Conservation (phyloP, 2,113 vertebrate genomes). For the Ceyx margarethae region DNA sequence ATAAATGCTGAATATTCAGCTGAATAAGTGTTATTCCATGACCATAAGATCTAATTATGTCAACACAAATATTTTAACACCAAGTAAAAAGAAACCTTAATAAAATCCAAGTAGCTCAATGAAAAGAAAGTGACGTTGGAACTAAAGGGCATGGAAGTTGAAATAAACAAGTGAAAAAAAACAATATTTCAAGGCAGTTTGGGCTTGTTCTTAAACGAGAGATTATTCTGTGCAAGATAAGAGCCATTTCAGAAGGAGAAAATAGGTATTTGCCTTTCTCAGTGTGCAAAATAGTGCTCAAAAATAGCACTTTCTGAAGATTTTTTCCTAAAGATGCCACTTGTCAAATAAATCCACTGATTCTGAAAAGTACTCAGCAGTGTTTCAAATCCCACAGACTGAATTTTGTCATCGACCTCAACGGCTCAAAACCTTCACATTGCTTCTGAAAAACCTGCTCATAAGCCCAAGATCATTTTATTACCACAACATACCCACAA, state of each 20-base stretch:
- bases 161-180: neutral
- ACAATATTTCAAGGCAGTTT: neutral
- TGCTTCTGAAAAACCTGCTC: neutral
- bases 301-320: neutral
- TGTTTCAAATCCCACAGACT: neutral
- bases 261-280: neutral
- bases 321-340: neutral
- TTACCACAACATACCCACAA: neutral
- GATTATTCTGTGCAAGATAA: neutral
- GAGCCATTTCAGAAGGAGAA: neutral
- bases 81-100: slow-evolving; percentile 34
- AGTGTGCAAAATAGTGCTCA: neutral
- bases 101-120: neutral
- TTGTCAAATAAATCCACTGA: neutral
- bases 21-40: slow-evolving; percentile 8
- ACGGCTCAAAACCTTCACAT: neutral
- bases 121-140: slow-evolving; percentile 11
- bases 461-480: neutral
- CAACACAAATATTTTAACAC: slow-evolving; percentile 44
- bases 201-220: neutral
- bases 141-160: neutral
- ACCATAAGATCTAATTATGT: slow-evolving; percentile 18
- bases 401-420: neutral
- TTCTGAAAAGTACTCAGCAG: neutral
- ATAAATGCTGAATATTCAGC: slow-evolving; percentile 35